Conservation (phyloP, 1,140 invertebrate genomes). For the Zelostemma sp. region DNA sequence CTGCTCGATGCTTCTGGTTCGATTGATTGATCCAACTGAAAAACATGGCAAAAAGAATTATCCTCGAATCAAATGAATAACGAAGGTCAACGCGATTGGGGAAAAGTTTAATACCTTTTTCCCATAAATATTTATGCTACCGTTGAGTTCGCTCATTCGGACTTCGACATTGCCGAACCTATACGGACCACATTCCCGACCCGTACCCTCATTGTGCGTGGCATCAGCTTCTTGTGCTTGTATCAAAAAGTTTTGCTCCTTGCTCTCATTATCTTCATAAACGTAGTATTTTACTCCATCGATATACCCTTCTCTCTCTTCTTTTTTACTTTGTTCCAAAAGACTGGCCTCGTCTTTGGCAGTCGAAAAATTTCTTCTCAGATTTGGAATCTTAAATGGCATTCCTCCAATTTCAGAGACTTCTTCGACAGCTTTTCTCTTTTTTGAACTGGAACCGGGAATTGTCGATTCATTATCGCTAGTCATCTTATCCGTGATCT, state of each 20-base stretch:
- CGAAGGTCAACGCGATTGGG: slow-evolving; percentile 4
- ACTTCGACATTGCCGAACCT: slow-evolving; percentile 66
- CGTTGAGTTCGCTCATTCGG: slow-evolving; percentile 65
- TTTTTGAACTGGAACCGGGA: slow-evolving; percentile 48
- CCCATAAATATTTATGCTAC: slow-evolving; percentile 67
- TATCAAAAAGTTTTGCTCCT: slow-evolving; percentile 64
- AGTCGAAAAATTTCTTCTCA: too few species aligned
- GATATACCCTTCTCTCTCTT: slow-evolving; percentile 20
- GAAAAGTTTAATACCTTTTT: slow-evolving; percentile 55
- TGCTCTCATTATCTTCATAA: slow-evolving; percentile 59
- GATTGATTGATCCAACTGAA: too few species aligned
- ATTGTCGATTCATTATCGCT: too few species aligned
- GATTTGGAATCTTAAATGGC: slow-evolving; percentile 56
- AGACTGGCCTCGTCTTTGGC: too few species aligned
- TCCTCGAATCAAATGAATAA: too few species aligned
- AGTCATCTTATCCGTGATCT: slow-evolving; percentile 47
- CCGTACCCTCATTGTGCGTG: too few species aligned
- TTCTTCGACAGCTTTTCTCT: slow-evolving; percentile 60
- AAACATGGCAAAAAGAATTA: slow-evolving; percentile 3
- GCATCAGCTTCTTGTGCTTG: slow-evolving; percentile 37
- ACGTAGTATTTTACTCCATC: slow-evolving; percentile 61
- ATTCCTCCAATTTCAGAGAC: too few species aligned
- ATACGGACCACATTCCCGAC: slow-evolving; percentile 63
- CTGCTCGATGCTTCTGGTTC: too few species aligned
- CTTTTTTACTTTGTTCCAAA: too few species aligned